Conservation (phyloP, 1,140 invertebrate genomes). For the Drosophila miranda region DNA sequence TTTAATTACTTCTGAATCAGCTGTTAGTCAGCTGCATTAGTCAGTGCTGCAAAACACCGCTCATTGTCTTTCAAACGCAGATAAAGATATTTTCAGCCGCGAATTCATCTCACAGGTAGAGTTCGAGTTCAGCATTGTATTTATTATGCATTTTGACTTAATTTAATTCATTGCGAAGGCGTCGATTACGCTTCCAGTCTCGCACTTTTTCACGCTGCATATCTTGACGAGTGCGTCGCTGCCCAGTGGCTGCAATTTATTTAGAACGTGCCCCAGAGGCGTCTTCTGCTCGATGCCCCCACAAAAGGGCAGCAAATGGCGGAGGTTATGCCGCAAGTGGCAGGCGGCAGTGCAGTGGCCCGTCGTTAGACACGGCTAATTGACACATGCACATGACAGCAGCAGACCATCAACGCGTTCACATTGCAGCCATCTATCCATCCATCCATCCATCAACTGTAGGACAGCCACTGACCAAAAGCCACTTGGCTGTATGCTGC, state of each 20-base stretch:
- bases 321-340: conserved; percentile 51
- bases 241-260: conserved; percentile 52
- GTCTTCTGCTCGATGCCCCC: conserved; percentile 20
- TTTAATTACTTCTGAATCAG: background rate
- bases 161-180: conserved; percentile 66
- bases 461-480: conserved; percentile 43
- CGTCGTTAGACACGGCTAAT: conserved; percentile 63
- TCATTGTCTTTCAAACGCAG: too few species aligned
- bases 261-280: conserved; percentile 62
- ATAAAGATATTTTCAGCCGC: too few species aligned
- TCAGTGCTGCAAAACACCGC: too few species aligned
- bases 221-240: conserved; percentile 58
- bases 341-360: conserved; percentile 14
- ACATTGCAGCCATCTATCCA: conserved; percentile 46
- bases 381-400: conserved; percentile 59
- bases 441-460: conserved; percentile 1
- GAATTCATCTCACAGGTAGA: too few species aligned
- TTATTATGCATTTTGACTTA: conserved; percentile 13
- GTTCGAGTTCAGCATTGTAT: background rate
- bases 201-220: conserved; percentile 66
- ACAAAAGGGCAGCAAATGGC: conserved; percentile 71
- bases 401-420: conserved; percentile 38
- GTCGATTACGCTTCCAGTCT: conserved; percentile 66
- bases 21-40: too few species aligned
- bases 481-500: conserved; percentile 30